phyloP scores from a whole-genome alignment of 1,140 invertebrate species.

The Microplitis demolitor region DNA sequence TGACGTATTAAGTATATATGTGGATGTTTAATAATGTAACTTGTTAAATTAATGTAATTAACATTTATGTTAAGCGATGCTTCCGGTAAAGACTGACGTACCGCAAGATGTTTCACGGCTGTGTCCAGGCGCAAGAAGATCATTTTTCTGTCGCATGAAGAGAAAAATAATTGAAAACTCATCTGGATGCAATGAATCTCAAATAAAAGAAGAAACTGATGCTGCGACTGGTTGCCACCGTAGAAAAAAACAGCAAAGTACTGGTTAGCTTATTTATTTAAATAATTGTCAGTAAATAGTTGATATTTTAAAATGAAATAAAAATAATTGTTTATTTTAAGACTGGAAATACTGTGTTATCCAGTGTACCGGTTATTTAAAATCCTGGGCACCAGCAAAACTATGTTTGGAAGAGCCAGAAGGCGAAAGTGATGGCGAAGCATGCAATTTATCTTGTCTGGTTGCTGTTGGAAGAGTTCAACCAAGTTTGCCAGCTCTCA shows the following conservation, averaged over 20 bases:
- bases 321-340: constrained; percentile 44
- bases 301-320: background rate
- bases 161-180: constrained; percentile 64
- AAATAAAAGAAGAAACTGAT: constrained; percentile 78
- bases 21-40: background rate
- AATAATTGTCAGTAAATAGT: background rate
- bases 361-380: constrained; percentile 89
- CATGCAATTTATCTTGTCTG: constrained; percentile 82
- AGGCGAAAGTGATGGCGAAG: constrained; percentile 76
- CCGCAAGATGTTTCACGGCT: constrained; percentile 75
- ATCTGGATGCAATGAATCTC: constrained; percentile 47
- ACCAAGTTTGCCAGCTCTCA: constrained; percentile 45
- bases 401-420: constrained; percentile 68
- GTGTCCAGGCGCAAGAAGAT: constrained; percentile 85
- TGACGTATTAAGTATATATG: background rate
- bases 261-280: constrained; percentile 55
- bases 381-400: constrained; percentile 87
- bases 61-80: constrained; percentile 71
- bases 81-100: constrained; percentile 87
- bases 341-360: constrained; percentile 81
- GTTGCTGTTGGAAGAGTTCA: constrained; percentile 80
- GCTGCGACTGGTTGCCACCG: constrained; percentile 67
- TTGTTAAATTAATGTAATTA: background rate
- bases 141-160: constrained; percentile 95
- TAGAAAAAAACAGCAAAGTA: constrained; percentile 70